Evolutionary conservation across 2,797 vertebrate species (phyloP).

Genomic region (Triplophysa bombifrons): DNA sequence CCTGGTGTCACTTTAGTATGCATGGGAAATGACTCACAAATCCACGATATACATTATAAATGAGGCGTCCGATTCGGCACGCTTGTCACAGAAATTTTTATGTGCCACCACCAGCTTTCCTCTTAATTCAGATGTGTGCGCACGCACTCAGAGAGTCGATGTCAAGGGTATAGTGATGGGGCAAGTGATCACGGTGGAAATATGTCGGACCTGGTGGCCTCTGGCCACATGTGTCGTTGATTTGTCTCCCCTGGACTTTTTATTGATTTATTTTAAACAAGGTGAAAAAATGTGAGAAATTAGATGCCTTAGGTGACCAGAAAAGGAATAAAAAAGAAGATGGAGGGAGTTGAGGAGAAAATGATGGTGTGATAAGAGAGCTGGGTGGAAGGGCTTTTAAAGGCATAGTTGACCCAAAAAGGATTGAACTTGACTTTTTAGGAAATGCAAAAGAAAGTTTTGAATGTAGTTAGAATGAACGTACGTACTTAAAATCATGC

Average conservation of each 20-base stretch:
- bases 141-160: constrained; percentile 42
- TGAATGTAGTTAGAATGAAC: too few relatives aligned
- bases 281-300: constrained; percentile 72
- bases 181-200: constrained; percentile 66
- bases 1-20: constrained; percentile 73
- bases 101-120: constrained; percentile 62
- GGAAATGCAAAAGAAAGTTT: neutral
- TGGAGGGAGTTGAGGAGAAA: neutral
- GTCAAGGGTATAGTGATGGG: constrained; percentile 49
- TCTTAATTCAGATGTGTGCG: constrained; percentile 41
- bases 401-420: neutral
- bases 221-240: constrained; percentile 67
- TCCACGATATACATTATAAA: constrained; percentile 79
- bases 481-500: too few relatives aligned
- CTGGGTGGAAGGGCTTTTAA: neutral
- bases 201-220: constrained; percentile 60
- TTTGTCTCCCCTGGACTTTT: constrained; percentile 72
- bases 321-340: constrained; percentile 37
- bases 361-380: neutral
- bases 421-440: too few relatives aligned
- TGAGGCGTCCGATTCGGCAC: constrained; percentile 73
- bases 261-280: constrained; percentile 82
- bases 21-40: constrained; percentile 76
- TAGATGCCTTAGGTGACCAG: constrained; percentile 49
- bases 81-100: constrained; percentile 74